Evolutionary conservation across 2,888 invertebrate genomes (phyloP).

Genomic region (Chorisops tibialis): DNA sequence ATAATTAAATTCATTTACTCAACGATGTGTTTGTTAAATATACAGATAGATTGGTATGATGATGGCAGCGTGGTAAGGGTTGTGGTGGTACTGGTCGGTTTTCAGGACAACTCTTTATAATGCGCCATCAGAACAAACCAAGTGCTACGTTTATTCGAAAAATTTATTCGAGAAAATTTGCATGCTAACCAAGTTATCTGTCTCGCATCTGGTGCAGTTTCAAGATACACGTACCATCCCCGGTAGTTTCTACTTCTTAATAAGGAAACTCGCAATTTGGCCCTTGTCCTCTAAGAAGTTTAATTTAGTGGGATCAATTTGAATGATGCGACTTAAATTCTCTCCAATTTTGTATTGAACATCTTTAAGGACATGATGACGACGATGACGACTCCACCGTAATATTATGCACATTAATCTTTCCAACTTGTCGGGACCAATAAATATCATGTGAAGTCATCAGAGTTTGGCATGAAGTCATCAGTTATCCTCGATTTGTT

Average conservation of each 20-base stretch:
- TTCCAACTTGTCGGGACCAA: too few species aligned
- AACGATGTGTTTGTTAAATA: background rate
- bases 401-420: too few species aligned
- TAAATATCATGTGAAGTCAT: background rate
- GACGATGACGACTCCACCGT: background rate
- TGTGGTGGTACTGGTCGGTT: background rate
- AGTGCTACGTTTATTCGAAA: background rate
- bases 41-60: background rate
- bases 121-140: background rate
- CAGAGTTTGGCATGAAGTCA: slow-evolving; percentile 28
- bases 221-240: background rate
- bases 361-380: background rate
- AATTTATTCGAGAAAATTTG: background rate
- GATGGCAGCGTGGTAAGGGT: background rate
- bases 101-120: background rate
- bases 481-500: slow-evolving; percentile 30
- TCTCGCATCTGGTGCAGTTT: background rate
- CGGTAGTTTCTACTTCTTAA: background rate
- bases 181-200: slow-evolving; percentile 5
- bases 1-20: slow-evolving; percentile 6
- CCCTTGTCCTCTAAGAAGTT: too few species aligned
- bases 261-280: background rate
- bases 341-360: background rate
- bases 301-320: too few species aligned
- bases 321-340: background rate